phyloP scores from a whole-genome alignment of 2,888 invertebrate species.

The Megaustenia siamemsis region DNA sequence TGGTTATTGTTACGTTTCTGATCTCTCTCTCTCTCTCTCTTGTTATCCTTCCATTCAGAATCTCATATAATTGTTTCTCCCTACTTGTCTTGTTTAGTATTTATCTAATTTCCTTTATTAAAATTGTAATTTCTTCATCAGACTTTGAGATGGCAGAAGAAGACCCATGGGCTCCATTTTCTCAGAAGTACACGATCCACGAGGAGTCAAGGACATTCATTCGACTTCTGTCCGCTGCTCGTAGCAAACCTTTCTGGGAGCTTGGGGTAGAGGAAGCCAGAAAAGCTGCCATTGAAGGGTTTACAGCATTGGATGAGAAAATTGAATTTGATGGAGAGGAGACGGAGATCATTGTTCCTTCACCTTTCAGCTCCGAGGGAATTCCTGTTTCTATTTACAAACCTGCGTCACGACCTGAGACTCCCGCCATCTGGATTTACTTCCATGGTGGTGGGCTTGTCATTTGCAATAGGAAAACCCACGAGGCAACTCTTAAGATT shows the following conservation, averaged over 20 bases:
- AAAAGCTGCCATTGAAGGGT: not conserved
- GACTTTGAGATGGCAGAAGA: not conserved
- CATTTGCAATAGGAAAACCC: not conserved
- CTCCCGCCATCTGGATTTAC: conserved; percentile 37
- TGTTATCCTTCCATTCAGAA: too few species aligned
- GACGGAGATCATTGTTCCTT: conserved; percentile 34
- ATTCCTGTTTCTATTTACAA: conserved; percentile 48
- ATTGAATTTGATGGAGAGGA: conserved; percentile 39
- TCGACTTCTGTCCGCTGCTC: not conserved
- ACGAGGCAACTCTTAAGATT: not conserved
- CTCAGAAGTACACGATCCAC: conserved; percentile 37
- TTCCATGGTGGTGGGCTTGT: conserved; percentile 48
- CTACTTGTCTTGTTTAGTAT: too few species aligned
- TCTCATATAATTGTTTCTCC: too few species aligned
- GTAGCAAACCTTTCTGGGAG: not conserved
- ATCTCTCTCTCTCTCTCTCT: too few species aligned
- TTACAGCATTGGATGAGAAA: not conserved
- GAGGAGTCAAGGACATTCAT: conserved; percentile 17
- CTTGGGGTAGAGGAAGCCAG: conserved; percentile 16
- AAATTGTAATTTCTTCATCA: too few species aligned
- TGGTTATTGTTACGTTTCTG: too few species aligned
- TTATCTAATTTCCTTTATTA: too few species aligned
- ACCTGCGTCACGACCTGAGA: conserved; percentile 10
- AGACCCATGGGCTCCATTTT: conserved; percentile 38
- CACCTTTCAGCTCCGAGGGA: conserved; percentile 7